These are phyloP conservation scores for Diglossa brunneiventris DNA, from an alignment of 2,113 vertebrate species.

Conservation along the genomic window DNA sequence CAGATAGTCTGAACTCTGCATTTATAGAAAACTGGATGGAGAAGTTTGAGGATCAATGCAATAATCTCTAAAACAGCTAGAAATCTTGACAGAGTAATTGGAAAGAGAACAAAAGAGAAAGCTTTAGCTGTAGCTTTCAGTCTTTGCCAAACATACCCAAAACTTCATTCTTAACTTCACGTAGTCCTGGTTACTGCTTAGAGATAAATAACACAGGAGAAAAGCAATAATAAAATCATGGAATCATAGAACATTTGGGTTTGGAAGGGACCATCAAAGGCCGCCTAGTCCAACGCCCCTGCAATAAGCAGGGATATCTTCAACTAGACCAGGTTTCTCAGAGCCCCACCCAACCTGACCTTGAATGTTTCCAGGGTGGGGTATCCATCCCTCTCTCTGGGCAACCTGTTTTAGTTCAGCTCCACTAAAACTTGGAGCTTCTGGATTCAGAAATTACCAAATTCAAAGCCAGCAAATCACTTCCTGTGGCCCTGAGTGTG, in stretches of 20 bases:
- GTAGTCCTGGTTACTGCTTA: not conserved
- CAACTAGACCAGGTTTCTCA: not conserved
- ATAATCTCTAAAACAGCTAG: slow-evolving; percentile 27
- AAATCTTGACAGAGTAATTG: slow-evolving; percentile 26
- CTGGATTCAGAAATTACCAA: slow-evolving; percentile 34
- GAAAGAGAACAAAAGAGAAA: slow-evolving; percentile 14
- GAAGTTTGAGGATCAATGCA: slow-evolving; percentile 10
- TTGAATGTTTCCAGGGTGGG: not conserved
- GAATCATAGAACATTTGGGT: not conserved
- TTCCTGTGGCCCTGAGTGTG: not conserved
- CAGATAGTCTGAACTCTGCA: slow-evolving; percentile 7
- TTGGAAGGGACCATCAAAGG: not conserved
- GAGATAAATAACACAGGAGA: not conserved
- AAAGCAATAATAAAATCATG: not conserved
- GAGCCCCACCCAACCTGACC: not conserved
- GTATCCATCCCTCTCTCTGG: not conserved
- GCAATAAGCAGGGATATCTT: not conserved
- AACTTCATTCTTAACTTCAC: not conserved
- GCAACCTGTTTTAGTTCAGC: not conserved
- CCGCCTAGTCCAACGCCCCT: rapidly evolving
- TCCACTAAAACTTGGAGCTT: not conserved
- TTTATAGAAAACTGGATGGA: not conserved
- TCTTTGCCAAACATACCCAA: not conserved
- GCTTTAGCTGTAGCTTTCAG: not conserved
- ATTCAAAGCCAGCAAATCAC: slow-evolving; percentile 5